These are phyloP conservation scores for Thunnus albacares DNA, from an alignment of 2,797 vertebrate species.

Conservation along the genomic window DNA sequence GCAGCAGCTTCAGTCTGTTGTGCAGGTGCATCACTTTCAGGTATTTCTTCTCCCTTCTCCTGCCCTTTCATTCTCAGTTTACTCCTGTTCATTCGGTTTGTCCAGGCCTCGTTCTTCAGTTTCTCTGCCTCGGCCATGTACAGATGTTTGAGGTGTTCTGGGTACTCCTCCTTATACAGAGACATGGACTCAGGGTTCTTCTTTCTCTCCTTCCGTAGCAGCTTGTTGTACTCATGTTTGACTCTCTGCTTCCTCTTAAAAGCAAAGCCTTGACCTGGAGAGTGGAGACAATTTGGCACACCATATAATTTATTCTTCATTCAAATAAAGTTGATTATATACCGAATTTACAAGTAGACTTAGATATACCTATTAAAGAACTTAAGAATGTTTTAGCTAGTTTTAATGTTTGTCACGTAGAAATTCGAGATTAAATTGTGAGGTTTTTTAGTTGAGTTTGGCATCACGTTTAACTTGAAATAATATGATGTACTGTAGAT, in stretches of 20 bases:
- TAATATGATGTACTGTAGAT: background rate
- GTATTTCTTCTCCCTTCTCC: background rate
- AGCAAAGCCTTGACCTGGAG: constrained; percentile 93
- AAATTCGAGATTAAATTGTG: background rate
- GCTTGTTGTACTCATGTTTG: constrained; percentile 90
- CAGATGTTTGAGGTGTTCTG: constrained; percentile 95
- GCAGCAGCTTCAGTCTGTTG: constrained; percentile 3
- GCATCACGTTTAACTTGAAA: background rate
- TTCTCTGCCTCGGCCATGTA: constrained; percentile 92
- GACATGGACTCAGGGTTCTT: constrained; percentile 54
- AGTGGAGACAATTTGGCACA: background rate
- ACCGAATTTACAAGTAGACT: background rate
- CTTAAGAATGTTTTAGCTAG: rapidly evolving
- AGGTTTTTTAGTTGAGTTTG: background rate
- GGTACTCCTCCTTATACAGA: constrained; percentile 89
- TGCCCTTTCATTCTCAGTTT: constrained; percentile 64
- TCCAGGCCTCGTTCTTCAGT: constrained; percentile 82
- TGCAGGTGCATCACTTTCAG: background rate
- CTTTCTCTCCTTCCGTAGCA: constrained; percentile 86
- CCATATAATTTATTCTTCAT: background rate
- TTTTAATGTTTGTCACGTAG: rapidly evolving
- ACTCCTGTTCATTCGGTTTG: constrained; percentile 74
- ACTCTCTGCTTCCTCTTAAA: constrained; percentile 91
- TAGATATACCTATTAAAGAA: background rate
- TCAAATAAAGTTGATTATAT: background rate